A percentile compares a stretch with the other conserved stretches of the same genome.
Conservation (phyloP, 1,140 invertebrate species). For the Sweltsa coloradensis region DNA sequence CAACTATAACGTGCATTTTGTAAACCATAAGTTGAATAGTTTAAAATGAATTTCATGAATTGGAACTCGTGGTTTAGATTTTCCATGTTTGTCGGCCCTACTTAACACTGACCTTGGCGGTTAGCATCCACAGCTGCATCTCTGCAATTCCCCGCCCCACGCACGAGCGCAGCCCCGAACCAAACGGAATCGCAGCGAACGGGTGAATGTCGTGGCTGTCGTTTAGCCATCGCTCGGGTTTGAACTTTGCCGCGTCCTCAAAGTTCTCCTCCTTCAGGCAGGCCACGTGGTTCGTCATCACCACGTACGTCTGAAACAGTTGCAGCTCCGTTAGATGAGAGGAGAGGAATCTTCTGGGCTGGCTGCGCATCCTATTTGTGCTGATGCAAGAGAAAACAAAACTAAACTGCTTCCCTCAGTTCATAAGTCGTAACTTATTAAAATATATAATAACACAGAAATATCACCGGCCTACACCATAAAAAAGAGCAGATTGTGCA, state of each 20-base stretch:
- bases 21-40: constrained; percentile 3
- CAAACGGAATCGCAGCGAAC: constrained; percentile 45
- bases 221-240: constrained; percentile 55
- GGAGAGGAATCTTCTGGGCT: too few relatives aligned
- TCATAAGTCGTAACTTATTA: too few relatives aligned
- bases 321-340: too few relatives aligned
- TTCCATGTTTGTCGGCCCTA: neutral
- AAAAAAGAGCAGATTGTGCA: too few relatives aligned
- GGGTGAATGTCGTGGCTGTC: constrained; percentile 29
- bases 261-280: constrained; percentile 53
- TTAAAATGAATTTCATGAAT: neutral
- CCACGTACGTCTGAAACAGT: constrained; percentile 48
- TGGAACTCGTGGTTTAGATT: neutral
- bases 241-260: constrained; percentile 51
- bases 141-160: constrained; percentile 44
- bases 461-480: too few relatives aligned
- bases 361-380: too few relatives aligned
- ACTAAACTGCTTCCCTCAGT: too few relatives aligned
- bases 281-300: constrained; percentile 55
- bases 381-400: too few relatives aligned
- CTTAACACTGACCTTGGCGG: constrained; percentile 33
- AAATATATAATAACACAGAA: too few relatives aligned
- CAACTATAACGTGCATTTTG: neutral
- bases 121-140: constrained; percentile 38
- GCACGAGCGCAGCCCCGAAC: constrained; percentile 42